A percentile compares a stretch with the other conserved stretches of the same genome.
phyloP scores from a whole-genome alignment of 2,113 vertebrate species.

The Aphelocoma coerulescens region DNA sequence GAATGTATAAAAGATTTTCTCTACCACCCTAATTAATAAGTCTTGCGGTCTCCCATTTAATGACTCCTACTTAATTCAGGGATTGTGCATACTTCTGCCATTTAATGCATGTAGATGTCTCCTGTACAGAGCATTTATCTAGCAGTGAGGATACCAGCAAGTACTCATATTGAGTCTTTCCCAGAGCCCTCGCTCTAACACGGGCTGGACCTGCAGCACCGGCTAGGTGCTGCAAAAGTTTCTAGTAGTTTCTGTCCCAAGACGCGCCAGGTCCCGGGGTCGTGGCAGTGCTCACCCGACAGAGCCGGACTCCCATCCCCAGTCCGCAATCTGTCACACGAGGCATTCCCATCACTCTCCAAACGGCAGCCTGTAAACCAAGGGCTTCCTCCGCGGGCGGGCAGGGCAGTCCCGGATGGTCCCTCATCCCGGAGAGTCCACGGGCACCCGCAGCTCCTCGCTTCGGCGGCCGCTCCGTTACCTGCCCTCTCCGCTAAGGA shows the following conservation, averaged over 20 bases:
- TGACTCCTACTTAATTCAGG: background rate
- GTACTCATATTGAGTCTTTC: background rate
- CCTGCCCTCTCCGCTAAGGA: fast-evolving
- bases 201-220: background rate
- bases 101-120: fast-evolving
- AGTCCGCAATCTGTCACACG: fast-evolving
- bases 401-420: background rate
- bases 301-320: background rate
- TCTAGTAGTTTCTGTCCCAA: background rate
- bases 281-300: background rate
- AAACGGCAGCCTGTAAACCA: fast-evolving
- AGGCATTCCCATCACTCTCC: too few relatives aligned
- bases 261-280: fast-evolving
- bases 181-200: background rate
- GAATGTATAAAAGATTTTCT: background rate
- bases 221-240: background rate
- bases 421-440: too few relatives aligned
- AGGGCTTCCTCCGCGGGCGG: background rate
- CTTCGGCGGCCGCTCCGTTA: background rate
- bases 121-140: background rate
- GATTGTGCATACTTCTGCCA: background rate
- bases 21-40: background rate
- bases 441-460: fast-evolving
- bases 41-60: background rate
- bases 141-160: background rate